Base-by-base conservation (phyloP, 2,888 invertebrate species). In the Stegana nigrithorax region DNA sequence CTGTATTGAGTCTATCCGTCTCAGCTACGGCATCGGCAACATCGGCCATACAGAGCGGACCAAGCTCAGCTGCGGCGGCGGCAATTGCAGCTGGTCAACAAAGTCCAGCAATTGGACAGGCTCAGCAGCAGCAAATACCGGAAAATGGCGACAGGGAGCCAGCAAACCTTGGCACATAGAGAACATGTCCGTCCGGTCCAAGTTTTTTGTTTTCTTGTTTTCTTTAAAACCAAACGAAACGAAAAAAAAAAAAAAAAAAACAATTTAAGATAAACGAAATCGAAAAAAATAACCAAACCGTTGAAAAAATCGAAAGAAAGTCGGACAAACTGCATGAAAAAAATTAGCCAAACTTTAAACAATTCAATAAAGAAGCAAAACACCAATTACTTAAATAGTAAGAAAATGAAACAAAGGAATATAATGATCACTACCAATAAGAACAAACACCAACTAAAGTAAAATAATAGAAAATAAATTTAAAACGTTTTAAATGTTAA, bases 131-230 rank as follows among this genome's bases (percentile, higher is more conserved):
- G 53, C 76, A 67, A 17, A 64, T 63, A 83, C 88, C 90, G 82
- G 89, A 90, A 87, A 89, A 90, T 87, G 90, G 89, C 87, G 84
- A 85, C 64, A 84, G 81, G 77, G 84, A 85, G 72, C 8, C 32
- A 4, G 36, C 19, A 5, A 36, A 72, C 12, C 67, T 67, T 72
- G 77, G 79, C 75, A 82, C 81, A 82, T 83, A 82, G 81, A 83
- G 80, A 76, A 78, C 83, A 79, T 82, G 81, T 80, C 81, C 83
- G 81, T 84, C 85, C 81, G 86, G 86, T 83, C 82, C 83, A 75
- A 84, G 85, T 80, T 83, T 86, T 80, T 81, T 85, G 73, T 86
- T 86, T 75, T 86, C 86, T 68, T 86, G 86, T 80, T 86, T 84
- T 82, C 78, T 85, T 75, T 83, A 75, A 81, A 66, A 56, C 14